phyloP scores from a whole-genome alignment of 1,140 invertebrate genomes.

The Brachionus paranguensis region DNA sequence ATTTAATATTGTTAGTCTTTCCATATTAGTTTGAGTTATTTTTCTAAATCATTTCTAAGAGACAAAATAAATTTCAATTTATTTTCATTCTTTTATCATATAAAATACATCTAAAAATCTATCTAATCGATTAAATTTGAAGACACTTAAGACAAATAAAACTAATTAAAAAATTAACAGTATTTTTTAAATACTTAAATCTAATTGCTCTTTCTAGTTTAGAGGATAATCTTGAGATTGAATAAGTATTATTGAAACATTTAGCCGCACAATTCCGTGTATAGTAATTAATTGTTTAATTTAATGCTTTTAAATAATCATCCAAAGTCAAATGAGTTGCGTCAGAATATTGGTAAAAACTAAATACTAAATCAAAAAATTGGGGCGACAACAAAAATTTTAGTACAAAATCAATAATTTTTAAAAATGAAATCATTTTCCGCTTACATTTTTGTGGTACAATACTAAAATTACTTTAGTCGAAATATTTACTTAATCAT shows the following conservation, averaged over 20 bases:
- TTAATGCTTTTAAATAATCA: not conserved
- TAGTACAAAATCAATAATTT: not conserved
- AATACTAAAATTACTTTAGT: not conserved
- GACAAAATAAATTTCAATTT: not conserved
- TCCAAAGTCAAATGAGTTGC: not conserved
- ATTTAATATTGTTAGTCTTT: not conserved
- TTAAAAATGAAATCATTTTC: not conserved
- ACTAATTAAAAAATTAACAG: constrained; percentile 7
- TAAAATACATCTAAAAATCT: not conserved
- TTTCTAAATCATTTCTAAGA: not conserved
- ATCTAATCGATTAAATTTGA: not conserved
- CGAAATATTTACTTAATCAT: not conserved
- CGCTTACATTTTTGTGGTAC: not conserved
- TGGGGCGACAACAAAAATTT: not conserved
- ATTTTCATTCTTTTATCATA: not conserved
- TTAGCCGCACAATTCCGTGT: not conserved
- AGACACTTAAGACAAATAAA: not conserved
- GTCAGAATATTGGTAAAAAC: not conserved
- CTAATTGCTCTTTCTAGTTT: not conserved
- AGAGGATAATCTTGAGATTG: not conserved
- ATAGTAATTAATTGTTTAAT: not conserved
- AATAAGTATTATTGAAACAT: not conserved
- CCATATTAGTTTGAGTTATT: not conserved
- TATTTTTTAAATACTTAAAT: not conserved
- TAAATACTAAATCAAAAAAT: not conserved